Base-by-base conservation (phyloP, 2,797 vertebrate species). In the Cynopterus sphinx region DNA sequence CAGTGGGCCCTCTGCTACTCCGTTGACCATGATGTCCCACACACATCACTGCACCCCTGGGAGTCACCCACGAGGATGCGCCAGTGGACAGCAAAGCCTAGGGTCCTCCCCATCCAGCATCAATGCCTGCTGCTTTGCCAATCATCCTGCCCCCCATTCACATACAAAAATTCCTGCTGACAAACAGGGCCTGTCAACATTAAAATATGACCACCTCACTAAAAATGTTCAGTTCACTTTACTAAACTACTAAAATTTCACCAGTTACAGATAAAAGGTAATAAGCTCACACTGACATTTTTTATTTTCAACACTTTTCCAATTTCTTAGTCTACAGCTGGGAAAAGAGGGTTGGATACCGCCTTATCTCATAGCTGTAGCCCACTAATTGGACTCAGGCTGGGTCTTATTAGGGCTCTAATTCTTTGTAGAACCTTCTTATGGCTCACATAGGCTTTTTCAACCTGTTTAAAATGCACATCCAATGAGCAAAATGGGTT, bases 181-280 rank as follows among this genome's bases (percentile, higher is more conserved):
- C 46, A 33, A 90, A 41, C 13, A 63, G 46, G 36, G 33, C 9
- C 55, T 24, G 36, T 41, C 46, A 21, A 31, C 6, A 24, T 21
- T 33, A 59, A 17, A 36, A 49, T 5, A 70, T 43, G 5, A 71
- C n/a, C n/a, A 26, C 67, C 70, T 70, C 57, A 9, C 68, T 12
- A 57, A 12, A 90, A 70, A 71, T 57, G 31, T 65, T 65, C 70
- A 65, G 12, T 26, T 59, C 26, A 31, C 65, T 83, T 86, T 49
- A 75, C n/a, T 70, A 24, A 89, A 61, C 57, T 36, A 46, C 24
- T 61, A 87, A 89, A 55, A 73, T 79, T 39, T 71, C 8, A 86
- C 39, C 43, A 28, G 65, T 53, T 63, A 73, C 51, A 79, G 77
- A 84, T 5, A 83, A 90, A 59, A 55, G 46, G 6, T 65, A 70